phyloP scores from a whole-genome alignment of 2,797 vertebrate genomes.

The Gastrophryne carolinensis region DNA sequence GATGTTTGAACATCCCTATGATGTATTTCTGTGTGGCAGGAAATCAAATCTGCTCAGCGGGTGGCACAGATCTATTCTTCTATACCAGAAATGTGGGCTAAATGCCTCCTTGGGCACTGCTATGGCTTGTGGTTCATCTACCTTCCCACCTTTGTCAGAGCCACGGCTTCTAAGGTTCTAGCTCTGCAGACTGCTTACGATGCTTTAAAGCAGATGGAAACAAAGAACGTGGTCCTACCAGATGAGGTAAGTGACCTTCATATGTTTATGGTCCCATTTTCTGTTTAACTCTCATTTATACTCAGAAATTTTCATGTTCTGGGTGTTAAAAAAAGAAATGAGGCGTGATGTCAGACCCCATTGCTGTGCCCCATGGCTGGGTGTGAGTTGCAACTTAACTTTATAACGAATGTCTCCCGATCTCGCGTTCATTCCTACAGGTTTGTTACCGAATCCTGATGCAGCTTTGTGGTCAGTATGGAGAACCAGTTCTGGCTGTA shows the following conservation, averaged over 20 bases:
- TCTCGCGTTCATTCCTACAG: slow-evolving; percentile 57
- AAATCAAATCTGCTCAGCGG: slow-evolving; percentile 89
- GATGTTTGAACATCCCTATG: no score
- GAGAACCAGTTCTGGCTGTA: slow-evolving; percentile 89
- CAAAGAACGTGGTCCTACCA: slow-evolving; percentile 85
- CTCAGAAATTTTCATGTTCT: no score
- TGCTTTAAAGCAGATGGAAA: slow-evolving; percentile 90
- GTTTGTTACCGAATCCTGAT: slow-evolving; percentile 93
- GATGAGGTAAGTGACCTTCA: slow-evolving; percentile 76
- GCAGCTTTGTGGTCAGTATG: slow-evolving; percentile 93
- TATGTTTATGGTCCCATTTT: background rate
- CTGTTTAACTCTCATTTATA: no score
- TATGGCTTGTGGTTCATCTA: slow-evolving; percentile 96
- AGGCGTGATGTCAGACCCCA: background rate
- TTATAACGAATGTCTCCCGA: background rate
- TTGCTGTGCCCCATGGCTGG: background rate
- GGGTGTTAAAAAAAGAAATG: no score
- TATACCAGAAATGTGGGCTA: slow-evolving; percentile 89
- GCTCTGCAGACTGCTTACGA: slow-evolving; percentile 86
- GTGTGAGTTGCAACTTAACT: background rate
- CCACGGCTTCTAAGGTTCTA: slow-evolving; percentile 77
- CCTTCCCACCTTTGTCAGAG: slow-evolving; percentile 84
- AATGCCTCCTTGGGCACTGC: slow-evolving; percentile 89
- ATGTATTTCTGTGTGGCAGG: slow-evolving; percentile 66
- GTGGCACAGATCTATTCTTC: slow-evolving; percentile 84